Evolutionary conservation across 2,113 vertebrate species (phyloP).

Genomic region (Muscicapa adusta): DNA sequence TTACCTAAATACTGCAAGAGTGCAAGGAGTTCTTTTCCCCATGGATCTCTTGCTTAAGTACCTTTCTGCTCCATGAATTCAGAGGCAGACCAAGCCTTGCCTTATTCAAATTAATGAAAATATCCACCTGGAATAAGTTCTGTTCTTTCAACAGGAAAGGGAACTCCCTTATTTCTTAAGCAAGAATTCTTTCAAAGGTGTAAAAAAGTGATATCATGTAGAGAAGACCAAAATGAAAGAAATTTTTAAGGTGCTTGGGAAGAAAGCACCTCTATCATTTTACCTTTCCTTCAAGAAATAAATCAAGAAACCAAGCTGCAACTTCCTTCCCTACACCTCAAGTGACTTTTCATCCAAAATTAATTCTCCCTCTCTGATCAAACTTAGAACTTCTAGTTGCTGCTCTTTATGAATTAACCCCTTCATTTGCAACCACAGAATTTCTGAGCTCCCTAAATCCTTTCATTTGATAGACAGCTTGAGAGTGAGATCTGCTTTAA

Average conservation of each 20-base stretch:
- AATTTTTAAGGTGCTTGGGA: background rate
- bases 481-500: background rate
- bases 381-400: background rate
- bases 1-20: background rate
- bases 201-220: background rate
- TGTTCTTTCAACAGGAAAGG: background rate
- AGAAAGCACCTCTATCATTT: background rate
- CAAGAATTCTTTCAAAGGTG: background rate
- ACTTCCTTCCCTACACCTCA: background rate
- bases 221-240: background rate
- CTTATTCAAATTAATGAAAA: background rate
- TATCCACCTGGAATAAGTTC: background rate
- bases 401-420: background rate
- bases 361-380: background rate
- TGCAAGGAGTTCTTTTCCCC: background rate
- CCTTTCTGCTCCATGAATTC: background rate
- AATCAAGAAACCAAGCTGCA: background rate
- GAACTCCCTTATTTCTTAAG: background rate
- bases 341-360: background rate
- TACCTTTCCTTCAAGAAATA: background rate
- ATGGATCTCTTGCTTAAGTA: background rate
- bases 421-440: background rate
- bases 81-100: background rate
- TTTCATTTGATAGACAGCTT: background rate
- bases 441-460: background rate